Evolutionary conservation across 2,888 invertebrate genomes (phyloP), one percentile per base, ranked within the genome.

Genomic region (Protula sp.): DNA sequence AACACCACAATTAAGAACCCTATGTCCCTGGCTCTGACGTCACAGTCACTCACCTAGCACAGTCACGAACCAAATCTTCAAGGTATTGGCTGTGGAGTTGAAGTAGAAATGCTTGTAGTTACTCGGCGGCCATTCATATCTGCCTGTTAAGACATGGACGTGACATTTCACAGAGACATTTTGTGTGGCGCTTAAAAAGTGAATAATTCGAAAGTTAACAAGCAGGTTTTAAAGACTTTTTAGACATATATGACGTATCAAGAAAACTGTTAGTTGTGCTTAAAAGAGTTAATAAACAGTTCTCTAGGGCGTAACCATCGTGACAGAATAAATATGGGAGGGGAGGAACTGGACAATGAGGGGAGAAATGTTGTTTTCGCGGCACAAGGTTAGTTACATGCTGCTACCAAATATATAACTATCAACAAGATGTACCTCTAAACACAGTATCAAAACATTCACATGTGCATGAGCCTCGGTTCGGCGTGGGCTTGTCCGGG

Each of bases 361-460:
- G n/a, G n/a, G n/a, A n/a, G n/a, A n/a, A n/a, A n/a, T n/a, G n/a
- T n/a, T n/a, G n/a, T n/a, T n/a, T n/a, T n/a, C n/a, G n/a, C n/a
- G n/a, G n/a, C n/a, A n/a, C n/a, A n/a, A n/a, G n/a, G n/a, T n/a
- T n/a, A n/a, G n/a, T n/a, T n/a, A n/a, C n/a, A n/a, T n/a, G n/a
- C n/a, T n/a, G n/a, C n/a, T n/a, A n/a, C n/a, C n/a, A n/a, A n/a
- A n/a, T n/a, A n/a, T n/a, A n/a, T n/a, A n/a, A n/a, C n/a, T n/a
- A n/a, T n/a, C n/a, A n/a, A n/a, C n/a, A n/a, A n/a, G n/a, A n/a
- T 58, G 60, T 78, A 86, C 87, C 88, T 85, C 88, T 88, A 73
- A 88, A 88, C 4, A 89, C 86, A 0, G 88, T 89, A 73, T 89
- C 89, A 87, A 89, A 89, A 75, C 89, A 89, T 14, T 87, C 87